A percentile compares a stretch with the other conserved stretches of the same genome.
These are phyloP conservation scores for Hirtodrosophila cameraria DNA, from an alignment of 2,888 invertebrate genomes.

Conservation along the genomic window DNA sequence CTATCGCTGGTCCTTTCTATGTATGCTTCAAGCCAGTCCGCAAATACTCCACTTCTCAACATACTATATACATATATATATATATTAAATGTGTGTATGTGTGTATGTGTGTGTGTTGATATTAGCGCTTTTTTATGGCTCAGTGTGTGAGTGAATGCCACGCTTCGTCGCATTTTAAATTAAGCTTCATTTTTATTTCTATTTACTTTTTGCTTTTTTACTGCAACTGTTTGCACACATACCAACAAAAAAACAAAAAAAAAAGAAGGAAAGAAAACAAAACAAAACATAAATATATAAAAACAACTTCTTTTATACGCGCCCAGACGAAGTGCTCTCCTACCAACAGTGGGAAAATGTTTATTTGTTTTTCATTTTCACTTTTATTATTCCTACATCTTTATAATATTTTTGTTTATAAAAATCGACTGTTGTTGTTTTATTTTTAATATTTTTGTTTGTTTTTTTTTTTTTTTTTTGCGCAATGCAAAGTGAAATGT, in stretches of 20 bases:
- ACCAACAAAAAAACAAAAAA: slow-evolving; percentile 6
- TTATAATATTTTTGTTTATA: slow-evolving; percentile 41
- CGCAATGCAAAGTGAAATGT: slow-evolving; percentile 58
- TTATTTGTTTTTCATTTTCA: slow-evolving; percentile 69
- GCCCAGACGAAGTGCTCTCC: slow-evolving; percentile 9
- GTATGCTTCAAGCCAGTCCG: neutral
- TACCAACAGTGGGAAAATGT: slow-evolving; percentile 24
- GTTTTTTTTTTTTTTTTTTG: slow-evolving; percentile 34
- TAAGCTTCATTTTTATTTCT: slow-evolving; percentile 77
- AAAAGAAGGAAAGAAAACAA: neutral
- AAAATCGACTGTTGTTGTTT: slow-evolving; percentile 33
- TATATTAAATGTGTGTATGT: neutral
- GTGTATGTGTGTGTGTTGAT: slow-evolving; percentile 46
- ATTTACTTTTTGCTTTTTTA: slow-evolving; percentile 65
- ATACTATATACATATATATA: neutral
- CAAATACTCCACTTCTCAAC: slow-evolving; percentile 10
- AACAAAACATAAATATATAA: slow-evolving; percentile 9
- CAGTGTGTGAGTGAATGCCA: slow-evolving; percentile 49
- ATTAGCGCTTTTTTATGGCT: slow-evolving; percentile 66
- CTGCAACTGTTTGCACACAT: slow-evolving; percentile 57
- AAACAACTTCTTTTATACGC: slow-evolving; percentile 48
- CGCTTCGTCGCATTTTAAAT: slow-evolving; percentile 80
- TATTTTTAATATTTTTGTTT: slow-evolving; percentile 41
- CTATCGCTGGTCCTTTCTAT: slow-evolving; percentile 48
- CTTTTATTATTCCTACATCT: slow-evolving; percentile 65